A percentile compares a stretch with the other conserved stretches of the same genome.
Evolutionary conservation across 2,797 vertebrate species (phyloP).

Genomic region (Acanthopagrus latus): DNA sequence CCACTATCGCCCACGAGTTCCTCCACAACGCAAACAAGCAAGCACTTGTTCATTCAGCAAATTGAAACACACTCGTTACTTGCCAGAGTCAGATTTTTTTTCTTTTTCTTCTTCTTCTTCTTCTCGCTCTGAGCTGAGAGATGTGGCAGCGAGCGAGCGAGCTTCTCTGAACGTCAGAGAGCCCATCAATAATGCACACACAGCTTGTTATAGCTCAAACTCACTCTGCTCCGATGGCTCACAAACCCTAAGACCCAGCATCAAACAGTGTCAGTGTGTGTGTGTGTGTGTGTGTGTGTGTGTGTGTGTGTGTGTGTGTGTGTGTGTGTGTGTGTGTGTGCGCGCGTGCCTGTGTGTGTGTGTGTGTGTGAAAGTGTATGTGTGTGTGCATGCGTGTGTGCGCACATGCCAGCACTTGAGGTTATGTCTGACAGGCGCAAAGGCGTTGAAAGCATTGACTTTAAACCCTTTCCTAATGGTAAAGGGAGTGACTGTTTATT

Average conservation of each 20-base stretch:
- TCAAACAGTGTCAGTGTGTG: slow-evolving; percentile 62
- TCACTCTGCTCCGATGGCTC: slow-evolving; percentile 70
- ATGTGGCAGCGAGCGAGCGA: slow-evolving; percentile 62
- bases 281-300: slow-evolving; percentile 31
- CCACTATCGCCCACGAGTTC: slow-evolving; percentile 45
- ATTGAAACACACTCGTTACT: slow-evolving; percentile 40
- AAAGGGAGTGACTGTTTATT: slow-evolving; percentile 45
- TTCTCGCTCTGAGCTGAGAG: slow-evolving; percentile 41
- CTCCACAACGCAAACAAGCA: slow-evolving; percentile 33
- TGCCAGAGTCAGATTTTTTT: slow-evolving; percentile 4
- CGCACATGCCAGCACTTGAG: slow-evolving; percentile 40
- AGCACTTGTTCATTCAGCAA: slow-evolving; percentile 60
- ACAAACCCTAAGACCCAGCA: slow-evolving; percentile 67
- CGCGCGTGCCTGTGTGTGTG: slow-evolving; percentile 30
- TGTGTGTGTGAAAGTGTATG: too few species aligned
- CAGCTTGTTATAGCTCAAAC: slow-evolving; percentile 79
- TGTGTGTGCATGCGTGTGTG: slow-evolving; percentile 1
- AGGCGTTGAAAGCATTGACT: slow-evolving; percentile 65
- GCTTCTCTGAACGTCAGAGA: slow-evolving; percentile 70
- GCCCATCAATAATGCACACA: slow-evolving; percentile 82
- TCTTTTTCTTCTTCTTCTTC: neutral
- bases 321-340: slow-evolving; percentile 9
- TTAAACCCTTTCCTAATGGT: slow-evolving; percentile 54
- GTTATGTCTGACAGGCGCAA: slow-evolving; percentile 31
- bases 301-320: neutral